Base-by-base conservation (phyloP, 2,797 vertebrate species). In the Chaunax sp. region DNA sequence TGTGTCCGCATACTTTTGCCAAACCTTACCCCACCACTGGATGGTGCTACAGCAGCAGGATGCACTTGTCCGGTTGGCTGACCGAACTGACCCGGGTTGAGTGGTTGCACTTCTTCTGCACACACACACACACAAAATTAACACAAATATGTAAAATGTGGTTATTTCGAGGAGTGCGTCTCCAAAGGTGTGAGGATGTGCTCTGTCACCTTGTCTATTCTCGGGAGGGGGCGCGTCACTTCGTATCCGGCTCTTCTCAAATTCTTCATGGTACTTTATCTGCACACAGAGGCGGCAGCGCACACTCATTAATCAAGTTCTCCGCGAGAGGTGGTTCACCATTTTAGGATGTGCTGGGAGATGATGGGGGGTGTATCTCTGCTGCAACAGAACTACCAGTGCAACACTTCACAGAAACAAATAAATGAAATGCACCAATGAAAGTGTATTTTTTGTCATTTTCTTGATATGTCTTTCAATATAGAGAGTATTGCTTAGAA, bases 221-320 rank as follows among this genome's bases (percentile, higher is more conserved):
- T 93, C 92, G 46, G 90, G 83, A 46, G 90, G 88, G 52, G 89
- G 92, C 0, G 86, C 90, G 13, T 94, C 93, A 63, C 94, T 94
- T 30, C 96, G 95, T 91, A 96, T 88, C 85, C 95, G 93, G 90
- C 93, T 95, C 89, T 95, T 96, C 87, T 98, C 98, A 72, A 98
- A 99, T 1, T 97, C 97, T 84, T 98, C 97, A 1, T 98, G 97
- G 90, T 99, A 99, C 64, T 99, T 99, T 51, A 99, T 96, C 98
- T 99, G 59, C 33, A 41, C 57, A 70, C 59, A 63, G 4, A 28
- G 6, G 1, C 5, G 46, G 14, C 10, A 2, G 11, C 28, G 7
- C 57, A 54, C 50, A 65, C 37, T 50, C 44, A 2, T 74, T 72
- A 69, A 52, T 22, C 41, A 7, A 22, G 13, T 28, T 49, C 14